Percentiles rank a stretch among this genome's conserved stretches.
These are phyloP conservation scores for Coelopa frigida DNA, from an alignment of 1,140 invertebrate genomes.

Conservation along the genomic window DNA sequence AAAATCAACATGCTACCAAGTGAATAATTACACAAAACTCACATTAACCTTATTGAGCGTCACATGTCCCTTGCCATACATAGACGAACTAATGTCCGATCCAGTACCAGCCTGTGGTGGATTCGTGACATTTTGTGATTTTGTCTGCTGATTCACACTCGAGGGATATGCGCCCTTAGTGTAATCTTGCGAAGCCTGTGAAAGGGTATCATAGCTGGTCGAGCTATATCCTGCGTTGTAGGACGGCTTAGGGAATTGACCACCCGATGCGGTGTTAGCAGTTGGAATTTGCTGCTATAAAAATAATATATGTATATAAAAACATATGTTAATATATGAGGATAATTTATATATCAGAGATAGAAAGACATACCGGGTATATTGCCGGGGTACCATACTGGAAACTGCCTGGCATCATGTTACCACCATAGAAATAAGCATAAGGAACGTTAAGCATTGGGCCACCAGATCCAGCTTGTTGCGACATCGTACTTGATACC, in stretches of 20 bases:
- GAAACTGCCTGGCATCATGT: slow-evolving; percentile 64
- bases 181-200: slow-evolving; percentile 52
- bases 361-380: slow-evolving; percentile 52
- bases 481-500: slow-evolving; percentile 60
- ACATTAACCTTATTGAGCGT: slow-evolving; percentile 68
- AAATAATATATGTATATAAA: slow-evolving; percentile 11
- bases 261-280: slow-evolving; percentile 56
- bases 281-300: slow-evolving; percentile 55
- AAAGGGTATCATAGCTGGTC: slow-evolving; percentile 59
- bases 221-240: slow-evolving; percentile 58
- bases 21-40: slow-evolving; percentile 42
- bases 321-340: slow-evolving; percentile 7
- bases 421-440: slow-evolving; percentile 62
- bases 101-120: slow-evolving; percentile 52
- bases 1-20: not conserved
- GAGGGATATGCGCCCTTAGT: slow-evolving; percentile 51
- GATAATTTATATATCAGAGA: not conserved
- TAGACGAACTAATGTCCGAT: slow-evolving; percentile 57
- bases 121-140: slow-evolving; percentile 49
- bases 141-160: slow-evolving; percentile 48
- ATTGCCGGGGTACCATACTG: slow-evolving; percentile 64
- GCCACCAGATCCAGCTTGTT: slow-evolving; percentile 52
- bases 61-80: slow-evolving; percentile 67
- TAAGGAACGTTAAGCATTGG: slow-evolving; percentile 49
- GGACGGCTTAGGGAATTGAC: slow-evolving; percentile 60